Base-by-base conservation (phyloP, 2,797 vertebrate species). In the Mormyrus hasselquistii region DNA sequence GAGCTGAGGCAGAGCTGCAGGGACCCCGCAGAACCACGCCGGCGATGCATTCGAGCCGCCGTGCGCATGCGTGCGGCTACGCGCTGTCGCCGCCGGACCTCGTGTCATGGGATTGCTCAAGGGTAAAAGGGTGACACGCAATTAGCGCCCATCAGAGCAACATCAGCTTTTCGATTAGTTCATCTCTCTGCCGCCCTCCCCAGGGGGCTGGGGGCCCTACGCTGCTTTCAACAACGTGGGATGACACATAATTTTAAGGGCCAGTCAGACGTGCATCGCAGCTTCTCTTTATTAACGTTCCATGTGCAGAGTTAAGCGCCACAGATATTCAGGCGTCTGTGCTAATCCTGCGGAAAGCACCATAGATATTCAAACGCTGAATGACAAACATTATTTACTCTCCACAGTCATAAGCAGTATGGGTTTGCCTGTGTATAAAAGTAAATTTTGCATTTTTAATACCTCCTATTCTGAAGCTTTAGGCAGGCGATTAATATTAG, bases 61-160 rank as follows among this genome's bases (percentile, higher is more conserved):
- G 25, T 14, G 5, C 25, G 65, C 65, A 69, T 34, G 10, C 22
- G 47, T 4, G 59, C 2, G 22, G 87, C 47, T 84, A 2, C 1
- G n/a, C n/a, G 0, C 50, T 6, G 50, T 5, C 9, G 49, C 22
- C 0, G 10, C 88, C 3, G 25, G 10, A 22, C 65, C 49, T 47
- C 2, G 59, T 2, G 12, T 53, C 25, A 8, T 38, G 83, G 85
- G 62, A 86, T 53, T 73, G 44, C 82, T 89, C 38, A 79, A n/a
- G 50, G 59, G 86, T n/a, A 76, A 44, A 89, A 25, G 29, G 55
- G 62, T 57, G 86, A 59, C 89, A 82, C 19, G 29, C 85, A 55
- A 82, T 89, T 87, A 87, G 52, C 49, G 10, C 53, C 44, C 53
- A 87, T 69, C 65, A 82, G 44, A 87, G 69, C n/a, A 16, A 25